These are phyloP conservation scores for Prunella strophiata DNA, from an alignment of 2,797 vertebrate genomes.

Conservation along the genomic window DNA sequence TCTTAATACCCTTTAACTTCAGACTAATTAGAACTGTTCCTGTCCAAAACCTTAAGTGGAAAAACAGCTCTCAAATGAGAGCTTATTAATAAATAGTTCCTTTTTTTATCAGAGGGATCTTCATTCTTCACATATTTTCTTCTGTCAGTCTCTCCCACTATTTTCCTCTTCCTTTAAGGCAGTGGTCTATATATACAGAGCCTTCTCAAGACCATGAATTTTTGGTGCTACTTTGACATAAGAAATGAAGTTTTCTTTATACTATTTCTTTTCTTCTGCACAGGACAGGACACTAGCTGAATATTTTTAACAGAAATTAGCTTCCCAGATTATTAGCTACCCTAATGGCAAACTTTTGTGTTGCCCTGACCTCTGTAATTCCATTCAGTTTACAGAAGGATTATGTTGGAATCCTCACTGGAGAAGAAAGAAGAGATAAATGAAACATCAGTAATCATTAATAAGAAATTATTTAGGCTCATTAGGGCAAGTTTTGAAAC, in stretches of 20 bases:
- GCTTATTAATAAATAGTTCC: not conserved
- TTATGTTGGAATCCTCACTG: not conserved
- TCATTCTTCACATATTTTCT: not conserved
- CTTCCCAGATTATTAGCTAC: not conserved
- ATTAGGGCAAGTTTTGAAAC: not conserved
- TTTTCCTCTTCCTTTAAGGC: not conserved
- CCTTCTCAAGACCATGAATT: not conserved
- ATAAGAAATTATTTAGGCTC: not conserved
- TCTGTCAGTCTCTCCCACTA: not conserved
- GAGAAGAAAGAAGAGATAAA: not conserved
- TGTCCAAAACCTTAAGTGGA: not conserved
- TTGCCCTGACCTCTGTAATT: not conserved
- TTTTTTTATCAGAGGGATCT: not conserved
- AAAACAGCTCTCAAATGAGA: not conserved
- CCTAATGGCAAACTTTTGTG: not conserved
- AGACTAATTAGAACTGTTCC: not conserved
- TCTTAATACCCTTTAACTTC: not conserved
- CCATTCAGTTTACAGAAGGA: not conserved
- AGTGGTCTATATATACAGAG: not conserved
- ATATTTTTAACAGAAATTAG: not conserved
- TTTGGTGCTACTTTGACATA: not conserved
- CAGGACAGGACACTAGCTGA: not conserved
- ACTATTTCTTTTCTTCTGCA: not conserved
- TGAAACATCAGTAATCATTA: not conserved
- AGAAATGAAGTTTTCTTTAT: not conserved